Evolutionary conservation across 2,113 vertebrate genomes (phyloP).

Genomic region (Halichoerus grypus): DNA sequence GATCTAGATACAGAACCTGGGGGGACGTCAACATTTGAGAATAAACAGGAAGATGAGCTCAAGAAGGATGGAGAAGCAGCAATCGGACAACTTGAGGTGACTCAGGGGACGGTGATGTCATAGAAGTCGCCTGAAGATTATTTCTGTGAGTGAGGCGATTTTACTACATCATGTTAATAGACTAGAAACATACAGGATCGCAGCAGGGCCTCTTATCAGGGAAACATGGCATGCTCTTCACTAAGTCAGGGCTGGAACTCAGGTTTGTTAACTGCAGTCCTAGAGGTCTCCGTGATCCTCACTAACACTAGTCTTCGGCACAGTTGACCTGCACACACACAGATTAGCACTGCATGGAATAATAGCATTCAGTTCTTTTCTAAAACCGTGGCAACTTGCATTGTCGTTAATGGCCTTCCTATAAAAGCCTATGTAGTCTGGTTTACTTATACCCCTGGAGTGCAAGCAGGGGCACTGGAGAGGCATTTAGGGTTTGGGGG

Average conservation of each 20-base stretch:
- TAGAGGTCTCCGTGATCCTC: not conserved
- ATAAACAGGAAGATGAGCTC: not conserved
- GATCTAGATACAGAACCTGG: not conserved
- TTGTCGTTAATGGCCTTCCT: not conserved
- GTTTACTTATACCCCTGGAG: not conserved
- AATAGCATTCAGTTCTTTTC: not conserved
- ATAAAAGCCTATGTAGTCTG: not conserved
- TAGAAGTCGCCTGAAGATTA: not conserved
- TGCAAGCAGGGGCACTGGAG: not conserved
- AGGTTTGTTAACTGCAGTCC: not conserved
- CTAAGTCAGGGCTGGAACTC: not conserved
- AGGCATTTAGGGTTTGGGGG: not conserved
- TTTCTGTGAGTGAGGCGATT: not conserved
- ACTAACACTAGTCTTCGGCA: not conserved
- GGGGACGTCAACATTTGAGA: not conserved
- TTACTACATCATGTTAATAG: not conserved
- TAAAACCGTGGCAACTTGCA: not conserved
- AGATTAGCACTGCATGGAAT: not conserved
- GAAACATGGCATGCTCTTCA: not conserved
- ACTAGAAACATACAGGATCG: not conserved
- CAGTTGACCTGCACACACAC: too few species aligned
- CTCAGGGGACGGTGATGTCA: accelerated
- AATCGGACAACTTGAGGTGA: too few species aligned
- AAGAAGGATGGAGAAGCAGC: not conserved
- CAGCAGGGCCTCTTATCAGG: accelerated